Evolutionary conservation across 53 echinoderm and acorn worm genomes (phyloP).

Genomic region (Echinometra lucunter): DNA sequence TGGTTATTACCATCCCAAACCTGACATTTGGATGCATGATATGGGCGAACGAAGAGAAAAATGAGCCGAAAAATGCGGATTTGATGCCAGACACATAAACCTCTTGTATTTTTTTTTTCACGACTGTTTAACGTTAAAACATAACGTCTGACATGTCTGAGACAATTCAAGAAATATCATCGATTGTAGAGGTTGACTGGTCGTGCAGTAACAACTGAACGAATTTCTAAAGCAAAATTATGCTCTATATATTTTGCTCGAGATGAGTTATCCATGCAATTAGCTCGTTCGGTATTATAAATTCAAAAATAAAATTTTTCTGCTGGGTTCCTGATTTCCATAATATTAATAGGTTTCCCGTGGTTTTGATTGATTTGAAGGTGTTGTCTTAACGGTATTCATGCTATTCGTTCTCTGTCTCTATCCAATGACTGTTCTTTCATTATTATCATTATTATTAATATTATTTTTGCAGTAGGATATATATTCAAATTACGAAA

Average conservation of each 20-base stretch:
- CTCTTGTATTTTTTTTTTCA: slow-evolving; percentile 3
- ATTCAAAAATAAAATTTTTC: neutral
- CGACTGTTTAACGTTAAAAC: slow-evolving; percentile 18
- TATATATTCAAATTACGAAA: no score
- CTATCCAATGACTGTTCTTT: neutral
- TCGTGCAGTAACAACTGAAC: neutral
- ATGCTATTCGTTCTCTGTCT: neutral
- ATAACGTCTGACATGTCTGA: no score
- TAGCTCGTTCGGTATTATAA: neutral
- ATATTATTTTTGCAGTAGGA: no score
- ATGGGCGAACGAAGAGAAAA: neutral
- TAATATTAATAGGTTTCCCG: neutral
- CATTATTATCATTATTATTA: no score
- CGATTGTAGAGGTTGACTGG: neutral
- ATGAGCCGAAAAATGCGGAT: slow-evolving; percentile 35
- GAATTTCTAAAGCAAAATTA: neutral
- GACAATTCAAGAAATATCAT: neutral
- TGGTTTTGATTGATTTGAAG: neutral
- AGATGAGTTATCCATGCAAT: neutral
- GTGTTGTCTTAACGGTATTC: neutral
- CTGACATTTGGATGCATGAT: slow-evolving; percentile 56
- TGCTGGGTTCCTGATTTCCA: neutral
- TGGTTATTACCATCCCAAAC: slow-evolving; percentile 50
- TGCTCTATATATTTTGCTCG: neutral
- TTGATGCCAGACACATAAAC: slow-evolving; percentile 45